Evolutionary conservation across 2,797 vertebrate genomes (phyloP).

Genomic region (Cirrhinus mrigala): DNA sequence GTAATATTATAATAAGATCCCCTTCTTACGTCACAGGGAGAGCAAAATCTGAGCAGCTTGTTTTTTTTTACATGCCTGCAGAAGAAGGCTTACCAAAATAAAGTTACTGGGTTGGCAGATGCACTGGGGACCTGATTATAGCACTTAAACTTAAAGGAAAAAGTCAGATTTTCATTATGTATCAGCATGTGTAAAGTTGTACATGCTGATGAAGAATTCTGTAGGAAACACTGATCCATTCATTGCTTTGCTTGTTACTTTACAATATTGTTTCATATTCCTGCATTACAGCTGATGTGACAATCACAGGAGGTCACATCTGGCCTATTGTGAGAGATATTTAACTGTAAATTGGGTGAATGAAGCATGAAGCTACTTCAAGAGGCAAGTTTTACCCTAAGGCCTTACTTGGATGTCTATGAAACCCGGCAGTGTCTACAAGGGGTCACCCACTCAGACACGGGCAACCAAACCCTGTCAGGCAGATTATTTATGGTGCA

Average conservation of each 20-base stretch:
- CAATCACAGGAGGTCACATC: not conserved
- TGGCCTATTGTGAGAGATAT: constrained; percentile 1
- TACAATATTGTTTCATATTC: constrained; percentile 1
- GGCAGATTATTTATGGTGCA: constrained; percentile 52
- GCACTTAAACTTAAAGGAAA: too few relatives aligned
- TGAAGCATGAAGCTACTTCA: constrained; percentile 12
- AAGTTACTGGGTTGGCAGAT: too few relatives aligned
- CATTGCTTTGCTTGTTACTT: not conserved
- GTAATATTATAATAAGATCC: too few relatives aligned
- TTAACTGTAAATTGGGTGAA: constrained; percentile 19
- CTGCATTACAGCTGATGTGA: not conserved
- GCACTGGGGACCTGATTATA: too few relatives aligned
- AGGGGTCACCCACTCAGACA: constrained; percentile 32
- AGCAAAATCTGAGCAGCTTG: too few relatives aligned
- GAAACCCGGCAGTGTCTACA: constrained; percentile 10
- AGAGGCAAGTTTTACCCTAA: constrained; percentile 31
- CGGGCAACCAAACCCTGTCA: constrained; percentile 44
- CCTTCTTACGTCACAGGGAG: too few relatives aligned
- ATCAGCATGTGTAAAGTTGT: too few relatives aligned
- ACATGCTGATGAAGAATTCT: not conserved
- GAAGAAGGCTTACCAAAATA: too few relatives aligned
- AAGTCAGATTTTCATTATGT: too few relatives aligned
- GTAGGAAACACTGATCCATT: not conserved
- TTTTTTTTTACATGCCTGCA: too few relatives aligned
- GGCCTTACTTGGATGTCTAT: constrained; percentile 27